Conservation (phyloP, 2,888 invertebrate species). For the Stenichneumon culpator region DNA sequence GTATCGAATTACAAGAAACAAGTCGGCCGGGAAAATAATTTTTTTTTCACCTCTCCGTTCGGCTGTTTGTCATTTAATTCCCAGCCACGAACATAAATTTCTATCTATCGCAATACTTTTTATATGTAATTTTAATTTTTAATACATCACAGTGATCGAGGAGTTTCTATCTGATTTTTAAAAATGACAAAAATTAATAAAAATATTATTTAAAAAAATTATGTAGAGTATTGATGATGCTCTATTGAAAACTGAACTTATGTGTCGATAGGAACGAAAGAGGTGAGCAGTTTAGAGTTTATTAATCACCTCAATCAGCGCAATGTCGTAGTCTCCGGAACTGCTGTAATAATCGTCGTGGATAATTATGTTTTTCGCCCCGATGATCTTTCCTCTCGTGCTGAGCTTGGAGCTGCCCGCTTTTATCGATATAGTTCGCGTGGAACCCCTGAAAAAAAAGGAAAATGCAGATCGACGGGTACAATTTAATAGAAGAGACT, state of each 20-base stretch:
- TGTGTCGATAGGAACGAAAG: background rate
- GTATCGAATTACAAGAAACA: constrained; percentile 11
- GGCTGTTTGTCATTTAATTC: background rate
- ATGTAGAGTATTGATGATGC: background rate
- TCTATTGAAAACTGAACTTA: background rate
- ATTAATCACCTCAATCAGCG: constrained; percentile 75
- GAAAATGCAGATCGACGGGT: background rate
- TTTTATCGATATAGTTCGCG: constrained; percentile 68
- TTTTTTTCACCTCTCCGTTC: background rate
- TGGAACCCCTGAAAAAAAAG: constrained; percentile 56
- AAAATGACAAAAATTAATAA: no score
- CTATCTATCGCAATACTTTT: background rate
- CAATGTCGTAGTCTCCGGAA: constrained; percentile 79
- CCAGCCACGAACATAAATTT: background rate
- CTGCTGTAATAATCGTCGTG: constrained; percentile 77
- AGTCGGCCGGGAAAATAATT: background rate
- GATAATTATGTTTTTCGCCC: constrained; percentile 69
- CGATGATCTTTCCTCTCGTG: constrained; percentile 68
- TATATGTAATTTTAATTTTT: background rate
- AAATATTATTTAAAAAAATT: background rate
- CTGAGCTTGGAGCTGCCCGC: constrained; percentile 72
- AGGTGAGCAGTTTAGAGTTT: background rate
- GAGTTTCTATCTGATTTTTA: background rate
- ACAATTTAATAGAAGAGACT: background rate
- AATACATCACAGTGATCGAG: background rate